Evolutionary conservation across 1,140 invertebrate species (phyloP).

Genomic region (Subanguina moxae): DNA sequence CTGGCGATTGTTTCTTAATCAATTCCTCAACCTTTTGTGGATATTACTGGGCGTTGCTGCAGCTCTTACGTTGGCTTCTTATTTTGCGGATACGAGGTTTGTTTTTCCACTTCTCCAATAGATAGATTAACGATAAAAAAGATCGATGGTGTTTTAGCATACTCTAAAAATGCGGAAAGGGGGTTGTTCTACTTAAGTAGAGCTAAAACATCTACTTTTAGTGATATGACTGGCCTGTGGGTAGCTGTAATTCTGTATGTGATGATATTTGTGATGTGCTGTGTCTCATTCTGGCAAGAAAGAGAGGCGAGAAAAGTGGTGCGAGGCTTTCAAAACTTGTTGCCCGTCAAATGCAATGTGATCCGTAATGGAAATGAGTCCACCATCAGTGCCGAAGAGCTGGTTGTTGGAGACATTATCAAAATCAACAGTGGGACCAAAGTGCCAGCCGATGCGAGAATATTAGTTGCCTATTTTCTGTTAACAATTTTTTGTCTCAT

Average conservation of each 20-base stretch:
- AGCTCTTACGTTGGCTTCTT: conserved; percentile 25
- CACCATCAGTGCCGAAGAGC: conserved; percentile 79
- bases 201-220: conserved; percentile 24
- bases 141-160: no score
- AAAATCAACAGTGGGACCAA: conserved; percentile 90
- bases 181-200: no score
- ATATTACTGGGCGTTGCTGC: conserved; percentile 27
- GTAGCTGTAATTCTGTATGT: conserved; percentile 44
- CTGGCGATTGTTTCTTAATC: conserved; percentile 28
- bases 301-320: conserved; percentile 43
- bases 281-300: conserved; percentile 42
- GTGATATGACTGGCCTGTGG: conserved; percentile 23
- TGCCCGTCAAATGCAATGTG: conserved; percentile 80
- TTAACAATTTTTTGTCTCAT: neutral
- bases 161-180: no score
- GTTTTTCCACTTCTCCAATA: neutral
- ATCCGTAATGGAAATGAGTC: conserved; percentile 87
- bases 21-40: conserved; percentile 35
- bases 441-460: conserved; percentile 67
- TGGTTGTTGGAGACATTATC: conserved; percentile 86
- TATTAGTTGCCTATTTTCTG: neutral
- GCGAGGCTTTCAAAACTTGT: conserved; percentile 42
- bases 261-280: conserved; percentile 46
- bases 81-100: conserved; percentile 19
- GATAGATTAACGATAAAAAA: conserved; percentile 4